Percentiles rank a stretch among this genome's conserved stretches.
Evolutionary conservation across 2,113 vertebrate genomes (phyloP).

Genomic region (Paradisaea rubra): DNA sequence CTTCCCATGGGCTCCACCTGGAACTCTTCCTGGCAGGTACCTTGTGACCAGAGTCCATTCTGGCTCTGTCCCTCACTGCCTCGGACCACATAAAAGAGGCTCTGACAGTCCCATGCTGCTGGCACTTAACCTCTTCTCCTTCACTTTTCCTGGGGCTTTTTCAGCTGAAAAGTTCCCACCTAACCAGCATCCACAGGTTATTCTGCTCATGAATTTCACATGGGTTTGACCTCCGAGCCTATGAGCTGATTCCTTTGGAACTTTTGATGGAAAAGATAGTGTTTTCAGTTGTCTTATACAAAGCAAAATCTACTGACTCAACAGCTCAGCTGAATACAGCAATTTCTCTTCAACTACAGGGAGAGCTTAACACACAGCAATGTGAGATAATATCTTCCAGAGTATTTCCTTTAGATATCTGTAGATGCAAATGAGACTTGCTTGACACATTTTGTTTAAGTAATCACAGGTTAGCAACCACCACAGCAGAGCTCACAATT

Average conservation of each 20-base stretch:
- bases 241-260: background rate
- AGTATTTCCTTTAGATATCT: background rate
- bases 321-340: background rate
- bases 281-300: background rate
- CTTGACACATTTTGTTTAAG: background rate
- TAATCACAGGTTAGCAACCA: conserved; percentile 16
- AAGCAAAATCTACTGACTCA: background rate
- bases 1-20: background rate
- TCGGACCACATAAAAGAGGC: background rate
- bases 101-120: background rate
- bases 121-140: background rate
- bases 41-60: background rate
- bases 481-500: background rate
- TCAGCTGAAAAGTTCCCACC: background rate
- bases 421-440: background rate
- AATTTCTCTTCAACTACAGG: background rate
- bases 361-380: background rate
- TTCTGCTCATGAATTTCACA: background rate
- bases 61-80: background rate
- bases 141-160: background rate
- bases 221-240: background rate
- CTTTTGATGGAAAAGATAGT: background rate
- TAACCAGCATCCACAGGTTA: background rate
- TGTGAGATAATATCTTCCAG: background rate
- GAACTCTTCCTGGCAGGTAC: background rate